phyloP scores from a whole-genome alignment of 1,140 invertebrate species.

The Plodia interpunctella region DNA sequence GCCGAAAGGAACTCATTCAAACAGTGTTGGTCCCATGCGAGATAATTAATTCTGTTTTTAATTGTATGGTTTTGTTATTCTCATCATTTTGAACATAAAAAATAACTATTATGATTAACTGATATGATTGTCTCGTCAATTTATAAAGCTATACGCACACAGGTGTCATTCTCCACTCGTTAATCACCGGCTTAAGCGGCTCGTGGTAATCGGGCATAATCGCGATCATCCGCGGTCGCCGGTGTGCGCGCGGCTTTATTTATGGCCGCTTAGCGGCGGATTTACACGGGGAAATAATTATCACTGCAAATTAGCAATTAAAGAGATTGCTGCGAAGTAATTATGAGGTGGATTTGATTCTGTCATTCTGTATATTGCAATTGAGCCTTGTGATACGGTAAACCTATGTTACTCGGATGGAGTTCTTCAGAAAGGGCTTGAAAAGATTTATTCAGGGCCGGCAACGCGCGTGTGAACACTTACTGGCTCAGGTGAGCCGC shows the following conservation, averaged over 20 bases:
- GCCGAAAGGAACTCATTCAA: too few species aligned
- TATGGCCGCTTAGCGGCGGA: background rate
- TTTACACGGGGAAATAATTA: conserved; percentile 1
- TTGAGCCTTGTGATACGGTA: too few species aligned
- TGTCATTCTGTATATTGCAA: too few species aligned
- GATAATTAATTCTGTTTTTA: too few species aligned
- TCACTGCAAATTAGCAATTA: background rate
- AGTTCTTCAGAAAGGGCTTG: background rate
- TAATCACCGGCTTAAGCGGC: background rate
- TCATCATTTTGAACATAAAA: too few species aligned
- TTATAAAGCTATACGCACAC: background rate
- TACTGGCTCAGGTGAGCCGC: too few species aligned
- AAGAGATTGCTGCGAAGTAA: background rate
- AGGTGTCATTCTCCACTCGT: background rate
- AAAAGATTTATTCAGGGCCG: background rate
- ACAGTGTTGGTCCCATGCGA: too few species aligned
- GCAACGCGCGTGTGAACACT: too few species aligned
- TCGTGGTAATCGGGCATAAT: background rate
- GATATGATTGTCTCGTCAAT: background rate
- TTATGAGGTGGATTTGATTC: background rate
- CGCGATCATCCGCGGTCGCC: background rate
- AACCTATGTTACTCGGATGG: too few species aligned
- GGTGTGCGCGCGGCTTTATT: background rate
- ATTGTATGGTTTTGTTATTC: too few species aligned
- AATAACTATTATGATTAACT: too few species aligned